These are phyloP conservation scores for Mesorhabditis belari DNA, from an alignment of 2,888 invertebrate species.

Conservation along the genomic window DNA sequence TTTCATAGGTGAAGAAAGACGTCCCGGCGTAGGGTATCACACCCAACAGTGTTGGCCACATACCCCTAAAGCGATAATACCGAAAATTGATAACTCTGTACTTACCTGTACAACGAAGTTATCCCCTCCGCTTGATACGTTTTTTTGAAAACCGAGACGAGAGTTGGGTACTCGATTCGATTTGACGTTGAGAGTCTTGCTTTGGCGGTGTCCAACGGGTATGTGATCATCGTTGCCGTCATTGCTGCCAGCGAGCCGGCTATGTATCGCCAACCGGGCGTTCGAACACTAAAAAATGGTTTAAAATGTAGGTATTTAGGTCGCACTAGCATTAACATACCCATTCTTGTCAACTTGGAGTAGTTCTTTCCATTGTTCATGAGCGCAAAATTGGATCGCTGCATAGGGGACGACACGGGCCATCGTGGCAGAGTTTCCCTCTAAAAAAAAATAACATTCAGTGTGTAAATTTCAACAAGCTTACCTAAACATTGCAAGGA, in stretches of 20 bases:
- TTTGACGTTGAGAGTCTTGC: slow-evolving; percentile 55
- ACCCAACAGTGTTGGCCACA: slow-evolving; percentile 30
- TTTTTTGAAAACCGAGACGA: slow-evolving; percentile 37
- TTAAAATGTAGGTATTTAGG: neutral
- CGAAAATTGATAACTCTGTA: too few relatives aligned
- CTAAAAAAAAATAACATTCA: slow-evolving; percentile 66
- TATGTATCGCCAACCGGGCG: slow-evolving; percentile 65
- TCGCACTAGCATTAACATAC: slow-evolving; percentile 7
- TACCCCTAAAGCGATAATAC: slow-evolving; percentile 37
- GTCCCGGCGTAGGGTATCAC: slow-evolving; percentile 52
- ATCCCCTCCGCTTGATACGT: slow-evolving; percentile 41
- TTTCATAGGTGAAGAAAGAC: slow-evolving; percentile 93
- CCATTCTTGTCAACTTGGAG: slow-evolving; percentile 56
- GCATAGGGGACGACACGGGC: slow-evolving; percentile 92
- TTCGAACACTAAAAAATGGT: slow-evolving; percentile 47
- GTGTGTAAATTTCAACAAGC: neutral
- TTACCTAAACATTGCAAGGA: slow-evolving; percentile 63
- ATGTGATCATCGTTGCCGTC: slow-evolving; percentile 85
- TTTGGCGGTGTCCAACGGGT: slow-evolving; percentile 89
- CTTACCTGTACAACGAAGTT: slow-evolving; percentile 34
- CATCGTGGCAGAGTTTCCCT: slow-evolving; percentile 98
- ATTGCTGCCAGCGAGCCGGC: slow-evolving; percentile 92
- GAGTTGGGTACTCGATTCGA: slow-evolving; percentile 18
- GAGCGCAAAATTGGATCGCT: slow-evolving; percentile 91
- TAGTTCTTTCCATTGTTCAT: slow-evolving; percentile 88